Base-by-base conservation (phyloP, 2,888 invertebrate species). In the Pandemis cinnamomeana region DNA sequence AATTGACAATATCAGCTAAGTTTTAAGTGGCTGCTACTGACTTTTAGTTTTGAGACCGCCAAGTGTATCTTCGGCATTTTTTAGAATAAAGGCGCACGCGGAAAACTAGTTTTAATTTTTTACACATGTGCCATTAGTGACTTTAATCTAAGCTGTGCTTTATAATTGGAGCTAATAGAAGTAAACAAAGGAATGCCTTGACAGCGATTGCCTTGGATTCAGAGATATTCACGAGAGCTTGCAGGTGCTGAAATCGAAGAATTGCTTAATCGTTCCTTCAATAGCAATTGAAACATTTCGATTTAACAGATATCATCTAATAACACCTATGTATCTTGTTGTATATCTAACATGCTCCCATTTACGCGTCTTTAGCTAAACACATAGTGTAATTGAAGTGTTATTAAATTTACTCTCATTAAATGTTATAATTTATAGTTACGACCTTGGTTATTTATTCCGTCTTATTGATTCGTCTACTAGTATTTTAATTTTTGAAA, bases 261-360 rank as follows among this genome's bases (percentile, higher is more conserved):
- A 63, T 46, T 63, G 63, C 58, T 58, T 58, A 58, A 36, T 36
- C 27, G 20, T 20, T 36, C 2, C 2, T 58, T 58, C 46, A 46
- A 63, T 46, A 20, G 46, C 63, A 63, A 20, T 63, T 63, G 63
- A 63, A 63, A 63, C 41, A 46, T 15, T 46, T 46, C 63, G 63
- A 46, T 11, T 6, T 13, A 7, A 63, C 13, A 13, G 41, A 20
- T 48, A 48, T 46, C 71, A 27, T 10, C 58, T 58, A 11, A 10
- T 27, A 55, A 27, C 27, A 27, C 27, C 8, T 10, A 10, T 2
- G 20, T 8, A 51, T 51, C 27, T 55, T 20, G 20, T 8, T 55
- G 53, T n/a, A 15, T 55, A 15, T 15, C 1, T 7, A 20, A 5
- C n/a, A 20, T 15, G n/a, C 6, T 55, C 15, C 53, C 53, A 7